Evolutionary conservation across 2,888 invertebrate species (phyloP), one percentile per base, ranked within the genome.

Genomic region (Chromoteleia sp.): DNA sequence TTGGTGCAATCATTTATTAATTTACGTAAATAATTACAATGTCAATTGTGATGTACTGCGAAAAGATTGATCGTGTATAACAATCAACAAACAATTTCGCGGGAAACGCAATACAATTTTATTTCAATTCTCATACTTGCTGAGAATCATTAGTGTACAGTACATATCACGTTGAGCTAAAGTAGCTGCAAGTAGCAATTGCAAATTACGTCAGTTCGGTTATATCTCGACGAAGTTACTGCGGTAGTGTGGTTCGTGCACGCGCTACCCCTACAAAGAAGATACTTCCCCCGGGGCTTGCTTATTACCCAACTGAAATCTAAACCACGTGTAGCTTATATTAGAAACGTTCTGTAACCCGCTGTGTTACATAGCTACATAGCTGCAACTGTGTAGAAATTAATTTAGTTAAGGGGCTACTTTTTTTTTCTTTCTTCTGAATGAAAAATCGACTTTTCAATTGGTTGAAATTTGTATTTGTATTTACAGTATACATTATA

Each of bases 121-220:
- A 8, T 8, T 33, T 8, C 33, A 33, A 8, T 8, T 7, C 1
- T 33, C 7, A 33, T 8, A 33, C 33, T 33, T 33, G 5, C 7
- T 8, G 25, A 4, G 25, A 25, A 25, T 25, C 25, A 25, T 25
- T 25, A 25, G 25, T 2, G 25, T 25, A 5, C 5, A 25, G 3
- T 4, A 25, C 25, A 4, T 25, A 25, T 25, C 25, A 5, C 5
- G 25, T 25, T 15, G 10, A 33, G 33, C 33, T 4, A 36, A 33
- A 67, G 67, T 82, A 77, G 43, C 68, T 41, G 52, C 54, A 41
- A 78, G 65, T 71, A 79, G 74, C 73, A 65, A 75, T 65, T 45
- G 76, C 65, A 79, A 84, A 83, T 81, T 82, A 84, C 81, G 76
- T 48, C 33, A 50, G 54, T 75, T 65, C 41, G 56, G 75, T 68